Percentiles rank a stretch among this genome's conserved stretches.
Conservation (phyloP, 2,797 vertebrate genomes). For the Chelonia mydas region DNA sequence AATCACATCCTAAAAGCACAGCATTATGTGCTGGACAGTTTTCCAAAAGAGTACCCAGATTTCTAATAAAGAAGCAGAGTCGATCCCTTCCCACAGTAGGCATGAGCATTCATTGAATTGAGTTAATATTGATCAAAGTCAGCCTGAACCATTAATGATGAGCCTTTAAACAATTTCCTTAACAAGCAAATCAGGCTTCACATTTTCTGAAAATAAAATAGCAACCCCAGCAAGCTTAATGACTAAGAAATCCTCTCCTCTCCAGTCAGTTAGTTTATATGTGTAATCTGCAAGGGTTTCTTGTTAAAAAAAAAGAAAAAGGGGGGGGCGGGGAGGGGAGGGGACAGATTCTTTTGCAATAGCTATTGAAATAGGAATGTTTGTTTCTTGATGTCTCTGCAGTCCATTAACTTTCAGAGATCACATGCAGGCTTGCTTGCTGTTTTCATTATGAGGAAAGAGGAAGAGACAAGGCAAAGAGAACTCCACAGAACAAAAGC, state of each 20-base stretch:
- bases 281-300: neutral
- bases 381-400: neutral
- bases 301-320: neutral
- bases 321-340: too few relatives aligned
- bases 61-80: neutral
- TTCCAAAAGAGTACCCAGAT: neutral
- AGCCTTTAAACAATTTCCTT: neutral
- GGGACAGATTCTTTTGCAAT: neutral
- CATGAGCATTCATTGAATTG: neutral
- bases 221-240: neutral
- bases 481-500: neutral
- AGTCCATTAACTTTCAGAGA: neutral
- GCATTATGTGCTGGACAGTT: neutral
- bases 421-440: neutral
- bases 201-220: slow-evolving; percentile 17
- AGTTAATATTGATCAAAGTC: neutral
- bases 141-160: neutral
- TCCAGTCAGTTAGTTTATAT: neutral
- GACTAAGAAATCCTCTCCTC: neutral
- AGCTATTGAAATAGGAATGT: neutral
- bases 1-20: neutral
- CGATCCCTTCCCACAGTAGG: neutral
- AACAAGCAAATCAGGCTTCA: neutral
- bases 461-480: neutral
- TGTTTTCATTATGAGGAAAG: neutral